These are phyloP conservation scores for Thamnophis sirtalis DNA, from an alignment of 2,113 vertebrate genomes.

Conservation along the genomic window DNA sequence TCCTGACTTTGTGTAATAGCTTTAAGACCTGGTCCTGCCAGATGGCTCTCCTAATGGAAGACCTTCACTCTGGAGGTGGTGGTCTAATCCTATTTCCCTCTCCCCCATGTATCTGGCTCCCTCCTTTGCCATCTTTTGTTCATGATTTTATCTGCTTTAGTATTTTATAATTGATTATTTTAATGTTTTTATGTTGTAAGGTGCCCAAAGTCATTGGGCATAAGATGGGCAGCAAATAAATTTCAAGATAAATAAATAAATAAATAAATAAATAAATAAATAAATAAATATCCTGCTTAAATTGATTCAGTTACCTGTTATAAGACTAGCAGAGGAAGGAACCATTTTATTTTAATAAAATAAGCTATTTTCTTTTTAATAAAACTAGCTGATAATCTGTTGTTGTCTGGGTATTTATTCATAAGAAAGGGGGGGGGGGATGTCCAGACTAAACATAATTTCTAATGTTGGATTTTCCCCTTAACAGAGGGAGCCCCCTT, in stretches of 20 bases:
- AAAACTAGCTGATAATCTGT: background rate
- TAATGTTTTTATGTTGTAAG: background rate
- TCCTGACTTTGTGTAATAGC: background rate
- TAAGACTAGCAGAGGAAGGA: background rate
- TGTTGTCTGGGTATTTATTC: too few species aligned
- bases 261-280: background rate
- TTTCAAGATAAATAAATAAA: background rate
- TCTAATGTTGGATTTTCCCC: too few species aligned
- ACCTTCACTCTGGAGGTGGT: background rate
- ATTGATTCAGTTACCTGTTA: background rate
- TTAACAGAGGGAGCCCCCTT: too few species aligned
- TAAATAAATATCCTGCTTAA: background rate
- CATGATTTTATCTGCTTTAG: background rate
- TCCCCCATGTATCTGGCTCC: background rate
- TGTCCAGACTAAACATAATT: too few species aligned
- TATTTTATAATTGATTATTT: background rate
- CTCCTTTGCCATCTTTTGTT: background rate
- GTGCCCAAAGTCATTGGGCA: background rate
- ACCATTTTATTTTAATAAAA: background rate
- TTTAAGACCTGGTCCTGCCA: background rate
- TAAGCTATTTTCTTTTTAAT: background rate
- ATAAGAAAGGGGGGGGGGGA: too few species aligned
- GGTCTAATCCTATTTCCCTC: background rate
- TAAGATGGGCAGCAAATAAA: background rate
- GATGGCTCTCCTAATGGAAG: background rate